phyloP scores from a whole-genome alignment of 2,797 vertebrate genomes.

The Helicolenus hilgendorfi region DNA sequence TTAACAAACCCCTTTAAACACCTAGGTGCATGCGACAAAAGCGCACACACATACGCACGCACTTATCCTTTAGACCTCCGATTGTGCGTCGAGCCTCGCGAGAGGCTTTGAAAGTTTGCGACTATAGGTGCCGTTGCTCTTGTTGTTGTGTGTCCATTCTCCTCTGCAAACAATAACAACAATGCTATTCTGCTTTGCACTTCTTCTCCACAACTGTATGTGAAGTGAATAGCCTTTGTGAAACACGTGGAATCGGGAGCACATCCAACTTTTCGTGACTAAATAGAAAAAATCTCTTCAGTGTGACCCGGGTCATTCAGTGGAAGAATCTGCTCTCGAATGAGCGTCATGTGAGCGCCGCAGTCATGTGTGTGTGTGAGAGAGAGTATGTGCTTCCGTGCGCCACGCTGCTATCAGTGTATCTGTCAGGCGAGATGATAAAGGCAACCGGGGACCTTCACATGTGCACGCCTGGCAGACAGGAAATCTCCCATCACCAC shows the following conservation, averaged over 20 bases:
- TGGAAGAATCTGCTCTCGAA: neutral
- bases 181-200: neutral
- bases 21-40: conserved; percentile 66
- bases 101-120: conserved; percentile 36
- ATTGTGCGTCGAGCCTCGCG: conserved; percentile 30
- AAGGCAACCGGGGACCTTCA: conserved; percentile 62
- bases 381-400: conserved; percentile 9
- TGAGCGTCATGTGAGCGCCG: conserved; percentile 10
- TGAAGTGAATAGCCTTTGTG: conserved; percentile 17
- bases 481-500: conserved; percentile 73
- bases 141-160: conserved; percentile 4
- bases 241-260: neutral
- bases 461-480: conserved; percentile 66
- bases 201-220: conserved; percentile 5
- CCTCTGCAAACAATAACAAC: conserved; percentile 23
- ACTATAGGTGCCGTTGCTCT: conserved; percentile 12
- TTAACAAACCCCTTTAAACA: conserved; percentile 80
- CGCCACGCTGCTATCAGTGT: conserved; percentile 42
- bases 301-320: neutral
- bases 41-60: conserved; percentile 7
- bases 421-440: conserved; percentile 70
- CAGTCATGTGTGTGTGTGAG: neutral
- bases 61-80: conserved; percentile 44
- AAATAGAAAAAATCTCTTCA: neutral
- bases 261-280: neutral